Conservation (phyloP, 1,140 invertebrate genomes). For the Bombus turneri region DNA sequence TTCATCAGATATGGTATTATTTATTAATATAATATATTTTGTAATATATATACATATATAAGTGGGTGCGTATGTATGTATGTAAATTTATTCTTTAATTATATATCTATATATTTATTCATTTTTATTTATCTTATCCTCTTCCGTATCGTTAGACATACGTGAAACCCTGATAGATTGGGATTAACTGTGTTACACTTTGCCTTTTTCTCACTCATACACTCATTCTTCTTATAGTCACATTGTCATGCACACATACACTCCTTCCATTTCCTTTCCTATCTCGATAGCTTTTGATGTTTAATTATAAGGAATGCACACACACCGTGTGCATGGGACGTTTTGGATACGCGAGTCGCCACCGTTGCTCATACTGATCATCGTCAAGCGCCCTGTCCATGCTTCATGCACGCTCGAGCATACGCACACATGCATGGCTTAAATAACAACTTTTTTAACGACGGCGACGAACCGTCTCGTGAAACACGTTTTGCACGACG, state of each 20-base stretch:
- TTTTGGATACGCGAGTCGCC: conserved; percentile 39
- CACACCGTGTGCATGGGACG: not conserved
- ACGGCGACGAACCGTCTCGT: conserved; percentile 52
- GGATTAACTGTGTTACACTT: conserved; percentile 64
- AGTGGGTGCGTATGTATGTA: conserved; percentile 64
- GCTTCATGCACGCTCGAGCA: not conserved
- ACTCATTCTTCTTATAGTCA: conserved; percentile 17
- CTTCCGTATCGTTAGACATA: conserved; percentile 70
- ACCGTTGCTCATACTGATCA: conserved; percentile 30
- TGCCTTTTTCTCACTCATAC: conserved; percentile 22
- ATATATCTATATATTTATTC: conserved; percentile 65
- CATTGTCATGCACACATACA: not conserved
- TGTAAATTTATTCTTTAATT: conserved; percentile 64
- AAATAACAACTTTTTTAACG: conserved; percentile 62
- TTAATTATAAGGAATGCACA: conserved; percentile 20
- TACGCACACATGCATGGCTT: conserved; percentile 14
- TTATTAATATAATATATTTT: conserved; percentile 79
- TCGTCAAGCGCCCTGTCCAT: not conserved
- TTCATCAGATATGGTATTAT: conserved; percentile 76
- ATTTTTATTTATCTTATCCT: conserved; percentile 63
- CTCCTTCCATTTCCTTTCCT: not conserved
- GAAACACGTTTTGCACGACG: conserved; percentile 61
- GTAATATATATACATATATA: conserved; percentile 76
- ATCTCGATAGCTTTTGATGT: not conserved
- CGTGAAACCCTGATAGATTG: conserved; percentile 79